Percentiles rank a stretch among this genome's conserved stretches.
These are phyloP conservation scores for Campylorhamphus procurvoides DNA, from an alignment of 2,113 vertebrate species.

Conservation along the genomic window DNA sequence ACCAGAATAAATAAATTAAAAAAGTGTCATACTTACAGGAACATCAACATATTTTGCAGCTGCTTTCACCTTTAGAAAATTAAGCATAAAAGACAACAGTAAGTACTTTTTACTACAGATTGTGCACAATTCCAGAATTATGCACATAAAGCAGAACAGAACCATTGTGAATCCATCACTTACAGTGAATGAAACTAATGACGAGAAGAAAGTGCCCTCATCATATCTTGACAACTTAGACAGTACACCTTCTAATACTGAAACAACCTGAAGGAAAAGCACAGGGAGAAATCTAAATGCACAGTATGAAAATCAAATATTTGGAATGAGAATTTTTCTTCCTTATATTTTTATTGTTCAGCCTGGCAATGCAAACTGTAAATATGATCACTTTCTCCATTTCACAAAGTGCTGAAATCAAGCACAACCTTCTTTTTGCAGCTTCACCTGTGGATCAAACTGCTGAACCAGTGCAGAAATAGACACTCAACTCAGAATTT, in stretches of 20 bases:
- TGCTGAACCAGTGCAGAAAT: background rate
- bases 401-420: background rate
- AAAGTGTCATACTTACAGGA: conserved; percentile 85
- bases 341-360: background rate
- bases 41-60: conserved; percentile 97
- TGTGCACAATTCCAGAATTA: conserved; percentile 1
- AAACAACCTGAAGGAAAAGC: conserved; percentile 80
- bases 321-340: background rate
- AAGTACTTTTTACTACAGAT: conserved; percentile 25
- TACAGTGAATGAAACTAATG: conserved; percentile 96
- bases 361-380: background rate
- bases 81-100: conserved; percentile 64
- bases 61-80: conserved; percentile 88
- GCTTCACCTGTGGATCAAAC: background rate
- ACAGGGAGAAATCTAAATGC: background rate
- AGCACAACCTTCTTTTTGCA: background rate
- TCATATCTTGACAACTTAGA: conserved; percentile 95
- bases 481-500: background rate
- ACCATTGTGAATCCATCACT: conserved; percentile 71
- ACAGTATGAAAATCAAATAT: background rate
- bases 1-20: background rate
- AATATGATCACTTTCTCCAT: background rate
- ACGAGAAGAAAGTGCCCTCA: conserved; percentile 97
- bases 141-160: background rate
- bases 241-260: conserved; percentile 89